Base-by-base conservation (phyloP, 2,797 vertebrate species). In the Pteropus rufus region DNA sequence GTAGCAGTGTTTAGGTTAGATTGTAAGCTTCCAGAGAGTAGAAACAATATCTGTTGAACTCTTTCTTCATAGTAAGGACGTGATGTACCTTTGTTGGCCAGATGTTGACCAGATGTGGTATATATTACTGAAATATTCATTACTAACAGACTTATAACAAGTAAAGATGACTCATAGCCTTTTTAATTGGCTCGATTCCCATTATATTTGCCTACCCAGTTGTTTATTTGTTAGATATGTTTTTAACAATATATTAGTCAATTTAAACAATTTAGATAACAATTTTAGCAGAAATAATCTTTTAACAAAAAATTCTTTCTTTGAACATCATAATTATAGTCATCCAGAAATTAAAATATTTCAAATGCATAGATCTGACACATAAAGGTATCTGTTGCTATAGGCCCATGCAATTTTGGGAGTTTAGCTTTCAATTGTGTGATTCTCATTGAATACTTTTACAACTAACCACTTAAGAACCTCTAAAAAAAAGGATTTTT, bases 221-320 rank as follows among this genome's bases (percentile, higher is more conserved):
- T 84, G 19, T 91, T 95, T 58, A 67, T 87, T 87, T 90, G 64
- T 64, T 90, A 39, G 29, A 72, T 24, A 70, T n/a, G 3, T 54
- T 96, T 92, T 93, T 69, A 60, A 92, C 11, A 49, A 67, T 41
- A 0, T 70, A 7, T 62, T 96, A 88, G 34, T n/a, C 34, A 80
- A 49, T 79, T 81, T 82, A 49, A 94, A 14, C 31, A 87, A 72
- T 83, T 84, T 85, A 91, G 9, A 26, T 79, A 89, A 69, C 21
- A 54, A 39, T 67, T 89, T 95, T 91, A 93, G 16, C 39, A 96
- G 46, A 87, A 93, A 88, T 26, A 93, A 49, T n/a, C 8, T 79
- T 94, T 75, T 46, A 79, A 84, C 29, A 79, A 69, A 75, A 91
- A 52, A 60, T 62, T 2, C 2, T 26, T 82, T 92, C 36, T 95